Evolutionary conservation across 2,888 invertebrate species (phyloP), one percentile per base, ranked within the genome.

Genomic region (Busseola fusca): DNA sequence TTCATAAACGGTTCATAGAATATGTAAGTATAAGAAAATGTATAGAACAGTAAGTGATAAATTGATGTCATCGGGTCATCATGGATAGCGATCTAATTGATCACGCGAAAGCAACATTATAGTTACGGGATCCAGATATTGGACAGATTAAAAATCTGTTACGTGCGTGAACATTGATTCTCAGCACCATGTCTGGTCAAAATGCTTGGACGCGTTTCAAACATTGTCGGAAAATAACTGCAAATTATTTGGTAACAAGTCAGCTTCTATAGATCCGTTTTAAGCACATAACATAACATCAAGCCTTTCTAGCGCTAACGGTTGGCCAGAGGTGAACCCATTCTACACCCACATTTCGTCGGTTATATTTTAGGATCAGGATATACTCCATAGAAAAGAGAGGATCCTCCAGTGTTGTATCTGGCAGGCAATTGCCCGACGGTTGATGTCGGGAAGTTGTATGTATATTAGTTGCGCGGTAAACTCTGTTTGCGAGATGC

Each of bases 91-190:
- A 67, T 72, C 66, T 66, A 64, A 72, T 64, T 37, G 57, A 86
- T 81, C 82, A 79, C 72, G 86, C 86, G 84, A 92, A 90, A 90
- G 87, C 87, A 75, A 88, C 83, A 86, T 88, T 88, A 85, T 84
- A 80, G 83, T 91, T 92, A 90, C 91, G 91, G 91, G 87, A 90
- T 88, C 84, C 83, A 78, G 71, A 63, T 64, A 71, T 76, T 79
- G 30, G 27, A 57, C 52, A 48, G 59, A 76, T 58, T 64, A 56
- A 74, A 74, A 71, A 48, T 74, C 57, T 59, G 67, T 81, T 82
- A 84, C 77, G 68, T 81, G 77, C 81, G 65, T 69, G 67, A 52
- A 60, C 60, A 84, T 77, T 68, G 68, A 72, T 81, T 81, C 34
- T 34, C 52, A 70, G 34, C 64, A 60, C 59, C 50, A 25, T 45